Evolutionary conservation across 2,113 vertebrate genomes (phyloP), one percentile per base, ranked within the genome.

Genomic region (Delphinus delphis): DNA sequence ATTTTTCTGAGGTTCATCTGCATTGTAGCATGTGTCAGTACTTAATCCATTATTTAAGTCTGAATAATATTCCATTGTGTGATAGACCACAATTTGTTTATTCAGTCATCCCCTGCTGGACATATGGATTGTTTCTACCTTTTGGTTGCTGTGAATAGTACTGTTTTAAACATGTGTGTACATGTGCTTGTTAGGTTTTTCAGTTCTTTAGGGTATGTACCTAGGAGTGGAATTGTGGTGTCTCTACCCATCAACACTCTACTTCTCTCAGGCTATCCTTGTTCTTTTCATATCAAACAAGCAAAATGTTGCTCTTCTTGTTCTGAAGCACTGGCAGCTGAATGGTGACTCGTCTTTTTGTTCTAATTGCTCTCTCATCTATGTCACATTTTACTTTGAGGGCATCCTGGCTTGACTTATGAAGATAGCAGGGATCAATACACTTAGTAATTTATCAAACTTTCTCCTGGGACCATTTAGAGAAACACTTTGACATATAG

Each of bases 21-120:
- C 2, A 0, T 0, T 6, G 21, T 17, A 74, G 8, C 0, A 3
- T 6, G 12, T 6, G 0, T 28, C n/a, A 25, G 26, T 8, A 8
- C 23, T 26, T 76, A 26, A 1, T 55, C 70, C 15, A 8, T 58
- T 71, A 53, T 58, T 62, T 31, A 62, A 63, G 36, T 63, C 31
- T n/a, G 65, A 80, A 21, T 21, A 1, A 3, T 1, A n/a, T n/a
- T 41, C 58, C 50, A 0, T 1, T 5, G 0, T n/a, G 3, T 58
- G 55, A 2, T 3, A 3, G 10, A 15, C 9, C 41, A 12, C 2
- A 5, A 0, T 11, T 26, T 31, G 26, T 2, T 50, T 33, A 11
- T 33, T 11, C 14, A 2, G 38, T 15, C 7, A 5, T 36, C 20
- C 38, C 28, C 28, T 25, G 36, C 55, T 26, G 8, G 12, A 21